Base-by-base conservation (phyloP, 2,888 invertebrate genomes). In the Rosalia funebris region DNA sequence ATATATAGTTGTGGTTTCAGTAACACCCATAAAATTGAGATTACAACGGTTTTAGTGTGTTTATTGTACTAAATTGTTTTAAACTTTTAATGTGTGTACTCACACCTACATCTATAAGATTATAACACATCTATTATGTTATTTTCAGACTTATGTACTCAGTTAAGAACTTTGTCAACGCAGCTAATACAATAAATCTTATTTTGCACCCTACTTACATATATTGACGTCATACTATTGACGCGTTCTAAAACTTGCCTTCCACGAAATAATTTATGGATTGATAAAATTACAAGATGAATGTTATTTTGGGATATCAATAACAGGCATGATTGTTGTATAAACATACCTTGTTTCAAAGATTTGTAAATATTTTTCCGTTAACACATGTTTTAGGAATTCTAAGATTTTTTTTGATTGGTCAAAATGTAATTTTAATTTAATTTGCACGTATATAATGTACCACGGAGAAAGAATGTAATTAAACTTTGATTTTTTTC, bases 161-260 rank as follows among this genome's bases (percentile, higher is more conserved):
- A 10, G 14, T 19, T 1, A 5, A 20, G 20, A 9, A 36, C 36
- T 19, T 11, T 37, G 20, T 17, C 48, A 48, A 48, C 32, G 12
- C 2, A 36, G 10, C 16, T 46, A n/a, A 10, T 48, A 20, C 36
- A 36, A 37, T 36, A 48, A 48, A 36, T 34, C 15, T 47, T n/a
- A 15, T 17, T 36, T 37, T 48, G 36, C 17, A 36, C 17, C 12
- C n/a, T n/a, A n/a, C 3, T 25, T 25, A 25, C 25, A 3, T 25
- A 46, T 48, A 48, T 48, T 48, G 48, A 37, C 48, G 48, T 48
- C 48, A 48, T 46, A 46, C 25, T 25, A 25, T 25, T n/a, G n/a
- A n/a, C n/a, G n/a, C n/a, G n/a, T 36, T 17, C n/a, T 9, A 0
- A 20, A 20, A 19, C 32, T 7, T 12, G 7, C 16, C n/a, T 47